Evolutionary conservation across 2,797 vertebrate species (phyloP), one percentile per base, ranked within the genome.

Genomic region (Enoplosus armatus): DNA sequence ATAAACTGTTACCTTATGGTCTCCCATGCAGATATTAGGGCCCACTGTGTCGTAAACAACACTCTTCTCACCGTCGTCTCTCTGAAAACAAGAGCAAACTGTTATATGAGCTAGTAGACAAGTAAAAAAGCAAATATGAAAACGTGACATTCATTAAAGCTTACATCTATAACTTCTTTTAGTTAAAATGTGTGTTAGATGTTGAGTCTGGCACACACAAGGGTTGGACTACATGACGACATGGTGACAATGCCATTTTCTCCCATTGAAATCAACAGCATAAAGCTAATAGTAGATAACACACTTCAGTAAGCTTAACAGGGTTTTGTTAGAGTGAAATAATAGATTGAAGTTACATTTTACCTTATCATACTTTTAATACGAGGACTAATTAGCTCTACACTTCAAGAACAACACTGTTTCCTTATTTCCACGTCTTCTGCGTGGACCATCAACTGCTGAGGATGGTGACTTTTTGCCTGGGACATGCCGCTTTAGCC

Each of bases 1-100:
- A 68, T 2, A 35, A 43, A 14, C 29, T 24, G 51, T 87, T 91
- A 97, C 96, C 95, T 97, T 97, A 82, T 97, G 96, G 91, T 97
- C 96, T 75, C 96, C 96, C 96, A 96, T 97, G 47, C 96, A 97
- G 79, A 96, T 92, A 5, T 94, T 92, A 18, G 93, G 84, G 69
- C 96, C 96, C 79, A 97, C 75, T 16, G 94, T 95, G 91, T 96
- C 88, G 85, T 96, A 97, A 54, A 92, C 85, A 26, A 94, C 53
- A 3, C 70, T 74, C 18, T 70, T 82, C 61, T 93, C 93, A 0
- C 51, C 72, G 2, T 93, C 83, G 2, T 93, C 87, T 9, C 63
- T 80, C 96, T 96, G 87, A 35, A 68, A 84, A 82, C 6, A 85
- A 64, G 8, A 50, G 62, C 3, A 5, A 61, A 72, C 1, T n/a